Evolutionary conservation across 2,888 invertebrate genomes (phyloP), one percentile per base, ranked within the genome.

Genomic region (Myopa tessellatipennis): DNA sequence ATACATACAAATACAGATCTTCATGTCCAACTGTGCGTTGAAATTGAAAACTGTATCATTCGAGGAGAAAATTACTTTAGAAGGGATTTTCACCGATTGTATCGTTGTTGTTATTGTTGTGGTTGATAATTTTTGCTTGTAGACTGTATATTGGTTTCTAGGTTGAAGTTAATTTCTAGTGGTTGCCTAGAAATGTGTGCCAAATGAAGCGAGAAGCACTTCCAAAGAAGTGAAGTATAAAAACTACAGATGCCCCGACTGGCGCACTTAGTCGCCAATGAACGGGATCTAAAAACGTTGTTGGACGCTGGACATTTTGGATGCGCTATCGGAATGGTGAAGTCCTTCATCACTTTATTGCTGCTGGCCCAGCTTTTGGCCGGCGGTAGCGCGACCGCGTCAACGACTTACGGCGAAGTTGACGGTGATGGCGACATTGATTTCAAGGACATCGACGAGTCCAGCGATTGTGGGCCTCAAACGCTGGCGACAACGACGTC

Each of bases 61-160:
- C 84, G 86, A 86, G 86, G 86, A 84, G 86, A 86, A 85, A 86
- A 86, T 85, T 86, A 83, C 82, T 52, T 74, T 77, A 16, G 40
- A 70, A 70, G 50, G 58, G 58, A 18, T 55, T 52, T 65, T 36
- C 65, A 34, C 38, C 36, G 65, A 34, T 65, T 16, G 36, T 34
- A 61, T 6, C 36, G 65, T 14, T 38, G 65, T 14, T 38, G 5
- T 38, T 34, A 7, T 50, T 69, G 14, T 73, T 63, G 55, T 69
- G 58, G 40, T 40, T 34, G 63, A 40, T 70, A 52, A 52, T 78
- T 78, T 71, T 60, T 68, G 72, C 70, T 72, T 61, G 74, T 79
- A 72, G 55, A 36, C 55, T 81, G 84, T 84, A 84, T 82, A 85
- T 84, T 83, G 78, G 61, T 63, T 34, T 45, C 71, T 72, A 38